Evolutionary conservation across 2,797 vertebrate species (phyloP), one percentile per base, ranked within the genome.

Genomic region (Neostethus bicornis): DNA sequence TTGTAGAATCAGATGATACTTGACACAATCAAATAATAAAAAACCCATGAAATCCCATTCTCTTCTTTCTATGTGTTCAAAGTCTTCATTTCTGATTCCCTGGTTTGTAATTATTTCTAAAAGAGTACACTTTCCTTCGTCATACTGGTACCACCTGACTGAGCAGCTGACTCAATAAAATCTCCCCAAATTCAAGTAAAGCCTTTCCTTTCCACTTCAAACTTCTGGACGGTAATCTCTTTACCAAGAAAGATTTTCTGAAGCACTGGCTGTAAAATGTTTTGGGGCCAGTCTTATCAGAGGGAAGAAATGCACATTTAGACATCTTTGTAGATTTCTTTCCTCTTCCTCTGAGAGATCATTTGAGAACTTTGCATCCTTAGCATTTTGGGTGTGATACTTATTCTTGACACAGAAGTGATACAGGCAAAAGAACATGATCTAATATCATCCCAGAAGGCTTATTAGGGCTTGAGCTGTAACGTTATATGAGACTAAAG

Each of bases 371-470:
- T 64, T 48, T 68, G 35, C 57, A 38, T 19, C 20, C 31, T 44
- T 47, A 56, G 14, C 45, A 55, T 24, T 49, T 57, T 13, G 24
- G 58, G 53, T 57, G n/a, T n/a, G n/a, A n/a, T n/a, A n/a, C n/a
- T 43, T 62, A 51, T 51, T 39, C 28, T 66, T 65, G 65, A 51
- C 58, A 70, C 59, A 29, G 66, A 53, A 52, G 47, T 59, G 65
- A 46, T 63, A 63, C 74, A 72, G 37, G 56, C 51, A 51, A 59
- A 12, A 50, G 6, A 20, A 60, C 56, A 65, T 67, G 47, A 50
- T 59, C 21, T 73, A 24, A 70, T 73, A 66, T 79, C 83, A 79
- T 77, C 58, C 66, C 5, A 1, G 60, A 48, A 64, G 51, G 53
- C 59, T 53, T 44, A 74, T 77, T 45, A 66, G 54, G 48, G 45